Percentiles rank a stretch among this genome's conserved stretches.
phyloP scores from a whole-genome alignment of 2,888 invertebrate genomes.

The Meta bourneti region DNA sequence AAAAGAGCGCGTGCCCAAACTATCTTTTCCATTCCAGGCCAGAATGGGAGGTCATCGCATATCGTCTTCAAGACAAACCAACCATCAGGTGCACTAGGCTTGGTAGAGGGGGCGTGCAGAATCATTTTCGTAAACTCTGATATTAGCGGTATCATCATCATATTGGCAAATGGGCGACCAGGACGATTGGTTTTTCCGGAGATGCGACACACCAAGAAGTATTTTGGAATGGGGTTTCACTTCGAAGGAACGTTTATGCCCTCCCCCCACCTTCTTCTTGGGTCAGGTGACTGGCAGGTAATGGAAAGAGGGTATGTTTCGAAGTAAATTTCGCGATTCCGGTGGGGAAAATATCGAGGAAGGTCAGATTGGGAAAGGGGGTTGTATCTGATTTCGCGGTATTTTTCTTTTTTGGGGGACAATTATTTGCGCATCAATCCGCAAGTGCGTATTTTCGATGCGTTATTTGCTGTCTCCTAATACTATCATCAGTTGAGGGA shows the following conservation, averaged over 20 bases:
- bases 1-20: conserved; percentile 65
- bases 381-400: conserved; percentile 1
- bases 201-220: conserved; percentile 10
- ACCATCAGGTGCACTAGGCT: conserved; percentile 17
- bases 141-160: conserved; percentile 69
- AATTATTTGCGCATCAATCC: conserved; percentile 70
- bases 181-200: conserved; percentile 53
- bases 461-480: conserved; percentile 45
- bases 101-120: conserved; percentile 22
- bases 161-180: conserved; percentile 63
- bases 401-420: conserved; percentile 41
- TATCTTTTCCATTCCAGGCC: conserved; percentile 61
- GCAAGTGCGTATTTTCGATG: conserved; percentile 34
- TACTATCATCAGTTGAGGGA: conserved; percentile 37
- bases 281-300: conserved; percentile 36
- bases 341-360: neutral
- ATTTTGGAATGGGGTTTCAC: neutral
- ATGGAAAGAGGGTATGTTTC: conserved; percentile 33
- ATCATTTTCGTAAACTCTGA: conserved; percentile 64
- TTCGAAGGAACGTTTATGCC: neutral
- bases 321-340: conserved; percentile 13
- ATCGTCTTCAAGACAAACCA: conserved; percentile 37
- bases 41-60: conserved; percentile 63
- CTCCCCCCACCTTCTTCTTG: neutral
- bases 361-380: conserved; percentile 14